Evolutionary conservation across 2,797 vertebrate species (phyloP).

Genomic region (Tarsius wallacei): DNA sequence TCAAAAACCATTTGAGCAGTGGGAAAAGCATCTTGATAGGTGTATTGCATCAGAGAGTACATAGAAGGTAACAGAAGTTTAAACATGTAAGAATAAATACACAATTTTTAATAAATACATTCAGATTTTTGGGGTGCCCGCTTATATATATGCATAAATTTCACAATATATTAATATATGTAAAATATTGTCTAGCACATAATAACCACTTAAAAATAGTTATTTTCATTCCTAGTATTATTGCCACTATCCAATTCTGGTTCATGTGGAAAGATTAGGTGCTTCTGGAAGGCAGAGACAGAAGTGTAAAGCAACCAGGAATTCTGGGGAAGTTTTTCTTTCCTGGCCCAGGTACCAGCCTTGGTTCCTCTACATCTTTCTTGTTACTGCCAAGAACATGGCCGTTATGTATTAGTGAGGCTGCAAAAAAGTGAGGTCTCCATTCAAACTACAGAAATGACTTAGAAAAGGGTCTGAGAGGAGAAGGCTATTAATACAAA

Average conservation of each 20-base stretch:
- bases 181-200: background rate
- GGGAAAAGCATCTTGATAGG: no score
- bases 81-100: no score
- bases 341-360: background rate
- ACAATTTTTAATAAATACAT: no score
- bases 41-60: no score
- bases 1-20: no score
- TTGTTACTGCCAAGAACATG: background rate
- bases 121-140: no score
- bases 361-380: no score
- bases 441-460: background rate
- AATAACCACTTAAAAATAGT: background rate
- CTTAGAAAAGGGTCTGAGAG: background rate
- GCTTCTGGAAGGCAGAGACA: background rate
- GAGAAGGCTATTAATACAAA: slow-evolving; percentile 92
- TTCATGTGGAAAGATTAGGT: background rate
- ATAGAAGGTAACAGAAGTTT: no score
- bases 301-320: background rate
- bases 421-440: background rate
- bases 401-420: background rate
- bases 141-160: no score
- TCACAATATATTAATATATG: background rate
- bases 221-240: background rate
- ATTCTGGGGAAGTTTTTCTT: background rate
- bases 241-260: background rate